Evolutionary conservation across 2,888 invertebrate genomes (phyloP).

Genomic region (Dermolepida albohirtum): DNA sequence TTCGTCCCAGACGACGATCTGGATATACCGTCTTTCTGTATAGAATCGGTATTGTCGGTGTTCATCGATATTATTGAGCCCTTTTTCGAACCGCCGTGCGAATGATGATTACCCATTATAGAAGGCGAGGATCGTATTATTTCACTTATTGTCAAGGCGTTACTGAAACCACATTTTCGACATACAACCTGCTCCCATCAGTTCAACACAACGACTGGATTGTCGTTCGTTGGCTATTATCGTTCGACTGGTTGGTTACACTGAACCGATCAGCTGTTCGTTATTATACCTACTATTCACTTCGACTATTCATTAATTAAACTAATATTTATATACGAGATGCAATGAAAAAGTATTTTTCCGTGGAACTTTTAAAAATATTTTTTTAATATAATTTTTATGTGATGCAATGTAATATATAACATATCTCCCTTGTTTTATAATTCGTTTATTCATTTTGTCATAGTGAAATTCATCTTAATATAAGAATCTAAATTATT

Average conservation of each 20-base stretch:
- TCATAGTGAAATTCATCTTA: no score
- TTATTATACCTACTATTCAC: constrained; percentile 1
- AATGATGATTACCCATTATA: constrained; percentile 63
- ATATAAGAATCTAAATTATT: no score
- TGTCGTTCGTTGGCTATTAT: constrained; percentile 5
- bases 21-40: constrained; percentile 67
- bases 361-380: no score
- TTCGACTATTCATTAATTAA: constrained; percentile 4
- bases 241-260: constrained; percentile 31
- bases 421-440: no score
- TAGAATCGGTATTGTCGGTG: constrained; percentile 60
- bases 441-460: no score
- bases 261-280: constrained; percentile 35
- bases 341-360: not conserved
- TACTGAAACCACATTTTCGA: constrained; percentile 47
- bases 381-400: no score
- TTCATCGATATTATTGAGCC: constrained; percentile 53
- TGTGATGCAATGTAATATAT: no score
- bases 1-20: constrained; percentile 77
- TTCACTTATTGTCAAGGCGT: constrained; percentile 30
- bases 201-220: constrained; percentile 35
- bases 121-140: constrained; percentile 3
- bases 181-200: constrained; percentile 14
- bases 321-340: constrained; percentile 1
- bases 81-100: constrained; percentile 56